Evolutionary conservation across 2,888 invertebrate species (phyloP).

Genomic region (Trypoxylon attenuatum): DNA sequence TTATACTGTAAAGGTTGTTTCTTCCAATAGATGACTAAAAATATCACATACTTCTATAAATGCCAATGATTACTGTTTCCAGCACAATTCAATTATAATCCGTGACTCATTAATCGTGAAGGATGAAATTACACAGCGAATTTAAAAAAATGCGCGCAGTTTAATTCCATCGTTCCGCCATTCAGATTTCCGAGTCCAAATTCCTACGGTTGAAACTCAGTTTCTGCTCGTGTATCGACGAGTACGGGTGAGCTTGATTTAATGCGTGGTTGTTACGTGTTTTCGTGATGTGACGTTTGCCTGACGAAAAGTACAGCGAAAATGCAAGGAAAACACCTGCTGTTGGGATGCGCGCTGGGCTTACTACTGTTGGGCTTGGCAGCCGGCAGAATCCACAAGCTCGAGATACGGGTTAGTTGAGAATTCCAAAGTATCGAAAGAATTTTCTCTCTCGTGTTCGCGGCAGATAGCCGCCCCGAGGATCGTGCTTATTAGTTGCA

Average conservation of each 20-base stretch:
- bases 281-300: slow-evolving; percentile 54
- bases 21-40: too few relatives aligned
- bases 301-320: slow-evolving; percentile 18
- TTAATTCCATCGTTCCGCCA: slow-evolving; percentile 19
- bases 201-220: slow-evolving; percentile 40
- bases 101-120: too few relatives aligned
- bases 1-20: too few relatives aligned
- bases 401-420: slow-evolving; percentile 78
- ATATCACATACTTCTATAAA: too few relatives aligned
- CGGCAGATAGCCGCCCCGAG: too few relatives aligned
- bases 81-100: too few relatives aligned
- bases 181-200: not conserved
- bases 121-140: too few relatives aligned
- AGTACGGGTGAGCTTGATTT: slow-evolving; percentile 20
- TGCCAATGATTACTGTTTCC: too few relatives aligned
- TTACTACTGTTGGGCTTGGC: slow-evolving; percentile 50
- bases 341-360: slow-evolving; percentile 44
- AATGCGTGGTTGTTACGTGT: slow-evolving; percentile 20
- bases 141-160: slow-evolving; percentile 26
- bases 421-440: not conserved
- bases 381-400: slow-evolving; percentile 77
- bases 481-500: too few relatives aligned
- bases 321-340: slow-evolving; percentile 49
- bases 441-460: not conserved
- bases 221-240: slow-evolving; percentile 58